Conservation (phyloP, 2,113 vertebrate genomes). For the Cyanocitta stelleri region DNA sequence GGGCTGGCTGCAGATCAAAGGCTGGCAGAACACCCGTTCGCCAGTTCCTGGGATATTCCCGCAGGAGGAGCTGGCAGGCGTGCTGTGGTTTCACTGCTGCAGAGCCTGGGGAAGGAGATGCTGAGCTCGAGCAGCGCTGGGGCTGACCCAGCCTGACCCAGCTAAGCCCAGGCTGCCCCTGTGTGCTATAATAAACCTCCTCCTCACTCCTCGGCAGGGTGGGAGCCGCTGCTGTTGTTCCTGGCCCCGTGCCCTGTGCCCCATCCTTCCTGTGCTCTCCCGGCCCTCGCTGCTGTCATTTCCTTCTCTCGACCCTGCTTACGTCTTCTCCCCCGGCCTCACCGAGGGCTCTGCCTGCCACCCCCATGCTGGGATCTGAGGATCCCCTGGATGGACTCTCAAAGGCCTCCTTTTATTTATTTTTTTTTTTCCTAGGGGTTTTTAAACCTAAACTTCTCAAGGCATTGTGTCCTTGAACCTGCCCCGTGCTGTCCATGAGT, state of each 20-base stretch:
- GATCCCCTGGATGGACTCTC: background rate
- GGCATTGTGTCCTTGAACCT: slow-evolving; percentile 55
- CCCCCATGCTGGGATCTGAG: slow-evolving; percentile 30
- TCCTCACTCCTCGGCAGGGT: background rate
- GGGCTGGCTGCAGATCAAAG: background rate
- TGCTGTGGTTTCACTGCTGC: background rate
- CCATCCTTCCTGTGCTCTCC: slow-evolving; percentile 60
- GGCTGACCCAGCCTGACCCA: background rate
- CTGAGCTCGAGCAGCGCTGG: background rate
- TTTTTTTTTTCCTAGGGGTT: background rate
- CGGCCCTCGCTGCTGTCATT: slow-evolving; percentile 38
- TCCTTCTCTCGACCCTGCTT: slow-evolving; percentile 17
- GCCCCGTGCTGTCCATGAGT: slow-evolving; percentile 28
- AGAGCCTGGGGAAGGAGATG: background rate
- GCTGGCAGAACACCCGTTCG: background rate
- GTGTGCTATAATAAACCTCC: background rate
- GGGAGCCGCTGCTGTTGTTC: slow-evolving; percentile 4
- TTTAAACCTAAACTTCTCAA: slow-evolving; percentile 40
- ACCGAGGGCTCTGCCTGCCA: background rate
- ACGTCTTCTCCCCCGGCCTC: background rate
- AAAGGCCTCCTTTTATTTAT: background rate
- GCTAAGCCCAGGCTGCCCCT: background rate
- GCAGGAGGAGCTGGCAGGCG: background rate
- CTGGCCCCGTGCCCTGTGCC: slow-evolving; percentile 20
- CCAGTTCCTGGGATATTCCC: background rate